phyloP scores from a whole-genome alignment of 2,113 vertebrate genomes.

The Bostrychus sinensis region DNA sequence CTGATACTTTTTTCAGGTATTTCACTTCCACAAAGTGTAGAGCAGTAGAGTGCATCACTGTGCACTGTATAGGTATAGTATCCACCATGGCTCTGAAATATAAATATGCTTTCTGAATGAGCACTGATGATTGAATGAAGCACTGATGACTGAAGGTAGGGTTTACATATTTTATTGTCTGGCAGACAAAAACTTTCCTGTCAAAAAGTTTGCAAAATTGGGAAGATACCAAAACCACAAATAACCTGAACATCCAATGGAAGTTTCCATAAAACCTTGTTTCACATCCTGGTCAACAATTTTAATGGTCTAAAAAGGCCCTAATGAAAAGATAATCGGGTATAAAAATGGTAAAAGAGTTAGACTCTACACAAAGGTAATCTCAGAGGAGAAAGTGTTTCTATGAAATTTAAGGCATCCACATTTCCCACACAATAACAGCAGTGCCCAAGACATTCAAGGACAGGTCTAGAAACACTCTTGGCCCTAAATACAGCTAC shows the following conservation, averaged over 20 bases:
- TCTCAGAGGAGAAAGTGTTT: constrained; percentile 20
- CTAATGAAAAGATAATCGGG: constrained; percentile 45
- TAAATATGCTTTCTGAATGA: no score
- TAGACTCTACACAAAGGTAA: constrained; percentile 26
- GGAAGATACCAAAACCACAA: background rate
- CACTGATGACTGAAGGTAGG: background rate
- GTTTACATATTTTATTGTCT: constrained; percentile 73
- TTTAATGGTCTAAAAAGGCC: constrained; percentile 52
- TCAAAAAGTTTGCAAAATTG: constrained; percentile 39
- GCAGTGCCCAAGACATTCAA: constrained; percentile 44
- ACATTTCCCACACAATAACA: constrained; percentile 32
- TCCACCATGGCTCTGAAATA: no score
- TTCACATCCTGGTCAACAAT: constrained; percentile 17
- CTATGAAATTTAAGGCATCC: constrained; percentile 55
- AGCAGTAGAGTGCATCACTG: no score
- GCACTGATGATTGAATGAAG: no score
- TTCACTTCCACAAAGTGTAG: no score
- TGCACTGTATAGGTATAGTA: no score
- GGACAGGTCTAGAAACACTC: constrained; percentile 20
- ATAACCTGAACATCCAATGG: background rate
- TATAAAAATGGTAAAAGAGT: constrained; percentile 44
- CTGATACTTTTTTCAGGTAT: no score
- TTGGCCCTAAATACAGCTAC: constrained; percentile 46
- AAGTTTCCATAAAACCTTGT: constrained; percentile 11
- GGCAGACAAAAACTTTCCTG: constrained; percentile 74